Evolutionary conservation across 2,113 vertebrate genomes (phyloP), one percentile per base, ranked within the genome.

Genomic region (Falco punctatus): DNA sequence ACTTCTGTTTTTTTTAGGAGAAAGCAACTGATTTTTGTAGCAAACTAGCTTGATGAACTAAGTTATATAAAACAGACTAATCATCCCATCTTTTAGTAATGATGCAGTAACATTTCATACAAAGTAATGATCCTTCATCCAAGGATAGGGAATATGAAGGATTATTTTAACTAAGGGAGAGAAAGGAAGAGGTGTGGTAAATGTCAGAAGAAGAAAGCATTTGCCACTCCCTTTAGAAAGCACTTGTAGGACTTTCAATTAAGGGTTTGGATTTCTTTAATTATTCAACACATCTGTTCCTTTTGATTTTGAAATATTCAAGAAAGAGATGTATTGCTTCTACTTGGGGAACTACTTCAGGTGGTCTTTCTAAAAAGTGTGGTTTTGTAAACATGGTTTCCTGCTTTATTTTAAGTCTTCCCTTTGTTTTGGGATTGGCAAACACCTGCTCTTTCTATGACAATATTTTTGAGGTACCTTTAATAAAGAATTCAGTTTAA

Each of bases 401-500:
- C 42, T 74, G 18, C 51, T 77, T 66, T 61, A 8, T 90, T 86
- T 90, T 20, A 23, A 62, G 16, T 46, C 26, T 93, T 78, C 40
- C 32, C 46, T 82, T 79, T 57, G 14, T 81, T 83, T 87, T 80
- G 35, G 26, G 14, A 46, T 65, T 80, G 18, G 46, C 11, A 64
- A 75, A 48, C 21, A 73, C 24, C 13, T 75, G 8, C 7, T 83
- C 78, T 92, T 57, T 16, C 22, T 94, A 87, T 78, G 54, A 70
- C 59, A 86, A 6, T 83, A 40, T 69, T 80, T 92, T 61, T 57
- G 9, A 82, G n/a, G 46, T 57, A 65, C 17, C 23, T 79, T 87
- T 83, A 79, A 42, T 71, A 80, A 90, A 88, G 4, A 80, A 57
- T 33, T 81, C 81, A 46, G 89, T 89, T 92, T 59, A 91, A 97